Conservation (phyloP, 2,888 invertebrate species). For the Gari tellinella region DNA sequence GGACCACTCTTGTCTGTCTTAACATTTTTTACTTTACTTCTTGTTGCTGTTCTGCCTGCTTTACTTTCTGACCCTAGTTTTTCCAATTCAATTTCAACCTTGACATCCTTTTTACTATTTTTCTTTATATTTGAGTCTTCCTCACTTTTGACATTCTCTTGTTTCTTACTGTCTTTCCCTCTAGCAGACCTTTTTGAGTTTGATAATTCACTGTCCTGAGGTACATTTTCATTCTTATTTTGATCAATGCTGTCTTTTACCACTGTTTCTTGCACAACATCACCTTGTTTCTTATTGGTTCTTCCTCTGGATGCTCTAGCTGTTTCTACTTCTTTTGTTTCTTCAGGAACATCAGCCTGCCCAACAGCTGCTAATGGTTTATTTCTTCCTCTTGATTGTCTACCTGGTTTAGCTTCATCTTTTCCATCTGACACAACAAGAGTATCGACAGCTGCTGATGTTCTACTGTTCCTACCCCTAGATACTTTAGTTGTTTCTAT, state of each 20-base stretch:
- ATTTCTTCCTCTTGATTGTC: no score
- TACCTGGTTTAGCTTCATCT: no score
- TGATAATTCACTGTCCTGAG: no score
- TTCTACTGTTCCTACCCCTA: no score
- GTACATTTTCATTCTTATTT: no score
- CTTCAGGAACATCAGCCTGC: neutral
- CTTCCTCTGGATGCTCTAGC: neutral
- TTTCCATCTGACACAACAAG: no score
- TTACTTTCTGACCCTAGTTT: slow-evolving; percentile 5
- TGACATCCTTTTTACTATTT: slow-evolving; percentile 7
- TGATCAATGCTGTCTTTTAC: no score
- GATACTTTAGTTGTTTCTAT: no score
- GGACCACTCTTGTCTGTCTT: no score
- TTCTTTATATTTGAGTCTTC: slow-evolving; percentile 2
- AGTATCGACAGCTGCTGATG: no score
- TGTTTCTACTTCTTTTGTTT: neutral
- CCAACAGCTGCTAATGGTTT: neutral
- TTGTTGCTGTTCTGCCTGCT: neutral
- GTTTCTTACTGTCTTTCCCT: neutral
- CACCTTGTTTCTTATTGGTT: neutral
- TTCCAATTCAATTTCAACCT: slow-evolving; percentile 9
- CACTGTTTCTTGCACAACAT: neutral
- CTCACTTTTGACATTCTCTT: slow-evolving; percentile 3
- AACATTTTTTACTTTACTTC: slow-evolving; percentile 1
- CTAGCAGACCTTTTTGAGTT: neutral